Percentiles rank a stretch among this genome's conserved stretches.
phyloP scores from a whole-genome alignment of 2,797 vertebrate species.

The Oryzias dopingdopingensis region DNA sequence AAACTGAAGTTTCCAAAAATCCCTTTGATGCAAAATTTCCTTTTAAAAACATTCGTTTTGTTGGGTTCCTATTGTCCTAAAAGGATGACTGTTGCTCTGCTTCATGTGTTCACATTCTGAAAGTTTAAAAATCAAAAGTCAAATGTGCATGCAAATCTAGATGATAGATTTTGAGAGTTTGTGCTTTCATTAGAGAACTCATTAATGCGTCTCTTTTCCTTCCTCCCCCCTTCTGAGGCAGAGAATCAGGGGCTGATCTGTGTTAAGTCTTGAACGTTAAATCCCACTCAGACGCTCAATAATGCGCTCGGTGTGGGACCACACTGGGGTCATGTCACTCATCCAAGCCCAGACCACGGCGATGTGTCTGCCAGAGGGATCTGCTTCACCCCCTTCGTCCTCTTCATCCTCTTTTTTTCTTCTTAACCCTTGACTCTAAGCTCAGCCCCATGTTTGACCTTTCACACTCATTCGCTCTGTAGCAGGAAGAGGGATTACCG shows the following conservation, averaged over 20 bases:
- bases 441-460: constrained; percentile 17
- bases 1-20: too few species aligned
- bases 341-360: constrained; percentile 39
- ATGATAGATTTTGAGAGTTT: background rate
- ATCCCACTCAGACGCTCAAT: constrained; percentile 72
- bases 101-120: too few species aligned
- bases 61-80: too few species aligned
- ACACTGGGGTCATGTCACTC: constrained; percentile 50
- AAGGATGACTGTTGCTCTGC: too few species aligned
- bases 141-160: background rate
- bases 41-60: too few species aligned
- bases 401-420: constrained; percentile 34
- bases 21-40: too few species aligned
- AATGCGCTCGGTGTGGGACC: constrained; percentile 60
- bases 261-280: constrained; percentile 63
- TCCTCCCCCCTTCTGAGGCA: constrained; percentile 37
- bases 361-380: constrained; percentile 52
- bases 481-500: constrained; percentile 5
- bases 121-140: background rate
- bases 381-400: constrained; percentile 24
- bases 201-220: constrained; percentile 23
- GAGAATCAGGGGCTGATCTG: constrained; percentile 65
- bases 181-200: constrained; percentile 25
- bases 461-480: constrained; percentile 8
- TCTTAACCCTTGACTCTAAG: constrained; percentile 15